A percentile compares a stretch with the other conserved stretches of the same genome.
Conservation (phyloP, 1,140 invertebrate genomes). For the Myzus persicae region DNA sequence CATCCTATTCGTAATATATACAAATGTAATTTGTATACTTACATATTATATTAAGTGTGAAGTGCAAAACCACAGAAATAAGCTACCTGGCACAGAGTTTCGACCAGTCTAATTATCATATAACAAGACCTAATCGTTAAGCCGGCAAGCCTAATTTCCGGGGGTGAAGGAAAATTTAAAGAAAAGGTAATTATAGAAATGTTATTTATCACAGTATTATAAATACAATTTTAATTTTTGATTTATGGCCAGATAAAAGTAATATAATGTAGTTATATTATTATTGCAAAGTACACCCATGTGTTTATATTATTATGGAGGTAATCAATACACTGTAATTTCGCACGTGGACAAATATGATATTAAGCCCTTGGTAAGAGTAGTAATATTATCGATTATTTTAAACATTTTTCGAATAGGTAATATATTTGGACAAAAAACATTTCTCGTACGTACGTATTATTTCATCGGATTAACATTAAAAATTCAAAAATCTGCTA, state of each 20-base stretch:
- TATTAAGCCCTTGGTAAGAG: background rate
- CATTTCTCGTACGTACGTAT: too few species aligned
- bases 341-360: background rate
- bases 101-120: too few species aligned
- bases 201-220: background rate
- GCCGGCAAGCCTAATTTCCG: background rate
- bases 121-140: background rate
- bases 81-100: background rate
- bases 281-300: too few species aligned
- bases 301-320: too few species aligned
- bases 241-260: background rate
- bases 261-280: background rate
- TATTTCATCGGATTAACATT: background rate
- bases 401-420: background rate
- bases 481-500: background rate
- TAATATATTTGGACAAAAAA: background rate
- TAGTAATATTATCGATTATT: background rate
- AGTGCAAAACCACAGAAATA: background rate
- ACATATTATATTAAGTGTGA: background rate
- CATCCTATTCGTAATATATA: too few species aligned
- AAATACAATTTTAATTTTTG: background rate
- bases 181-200: background rate
- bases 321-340: background rate
- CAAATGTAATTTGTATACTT: too few species aligned
- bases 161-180: accelerated